Base-by-base conservation (phyloP, 1,140 invertebrate species). In the Caligus rogercresseyi region DNA sequence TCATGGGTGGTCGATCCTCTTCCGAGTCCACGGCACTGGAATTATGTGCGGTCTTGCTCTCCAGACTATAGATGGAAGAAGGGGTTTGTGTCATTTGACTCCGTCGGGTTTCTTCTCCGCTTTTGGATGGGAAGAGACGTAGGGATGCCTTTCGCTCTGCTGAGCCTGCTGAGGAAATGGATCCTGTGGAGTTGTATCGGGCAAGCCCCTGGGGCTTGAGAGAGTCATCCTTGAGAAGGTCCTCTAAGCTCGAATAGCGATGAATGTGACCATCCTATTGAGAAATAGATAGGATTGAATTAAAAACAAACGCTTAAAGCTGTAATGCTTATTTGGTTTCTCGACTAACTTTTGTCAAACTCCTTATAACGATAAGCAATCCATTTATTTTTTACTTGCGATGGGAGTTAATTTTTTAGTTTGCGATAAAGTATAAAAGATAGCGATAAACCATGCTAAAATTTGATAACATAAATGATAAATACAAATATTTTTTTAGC, bases 71-170 rank as follows among this genome's bases (percentile, higher is more conserved):
- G 2, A 60, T 21, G 51, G 20, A 24, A 20, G 57, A n/a, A 15
- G 57, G 57, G 21, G 57, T 60, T n/a, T 60, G 26, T 16, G 57
- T 26, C 57, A 43, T 43, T 60, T 31, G 24, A 60, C 57, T 25
- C 21, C n/a, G 13, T 16, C n/a, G 4, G 4, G 21, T 4, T 7
- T 4, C 53, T 54, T 54, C 21, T 23, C 13, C 13, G 16, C 21
- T 16, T 43, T 43, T 43, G 7, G 31, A 11, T 11, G 31, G 31
- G n/a, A 43, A 43, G n/a, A 43, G 7, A n/a, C n/a, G n/a, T n/a
- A n/a, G n/a, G 31, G 31, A 7, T 11, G n/a, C n/a, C 16, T 54
- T 16, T 14, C 21, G 24, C 57, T 60, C 24, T 23, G 55, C 16
- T 60, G 57, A 60, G 1, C 57, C 57, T 13, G 26, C 24, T 11